phyloP scores from a whole-genome alignment of 2,888 invertebrate species.

The Scaptomyza reducta region DNA sequence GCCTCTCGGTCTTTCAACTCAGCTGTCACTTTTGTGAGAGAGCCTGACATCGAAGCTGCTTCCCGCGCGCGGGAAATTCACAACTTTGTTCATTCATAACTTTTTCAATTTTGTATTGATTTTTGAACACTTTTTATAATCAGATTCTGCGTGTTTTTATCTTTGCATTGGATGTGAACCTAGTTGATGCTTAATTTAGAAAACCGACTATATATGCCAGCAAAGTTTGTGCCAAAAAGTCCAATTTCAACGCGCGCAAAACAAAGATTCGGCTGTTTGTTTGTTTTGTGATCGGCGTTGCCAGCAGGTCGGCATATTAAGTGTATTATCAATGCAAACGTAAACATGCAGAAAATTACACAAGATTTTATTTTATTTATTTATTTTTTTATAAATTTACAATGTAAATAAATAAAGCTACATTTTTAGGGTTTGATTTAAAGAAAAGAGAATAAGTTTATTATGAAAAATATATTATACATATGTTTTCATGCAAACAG shows the following conservation, averaged over 20 bases:
- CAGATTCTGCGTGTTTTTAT: slow-evolving; percentile 67
- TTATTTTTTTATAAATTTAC: too few species aligned
- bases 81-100: slow-evolving; percentile 66
- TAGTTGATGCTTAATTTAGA: slow-evolving; percentile 65
- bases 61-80: slow-evolving; percentile 83
- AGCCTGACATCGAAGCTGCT: slow-evolving; percentile 58
- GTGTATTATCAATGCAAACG: too few species aligned
- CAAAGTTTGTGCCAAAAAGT: slow-evolving; percentile 74
- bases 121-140: slow-evolving; percentile 66
- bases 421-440: too few species aligned
- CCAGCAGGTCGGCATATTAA: slow-evolving; percentile 36
- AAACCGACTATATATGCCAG: slow-evolving; percentile 32
- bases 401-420: too few species aligned
- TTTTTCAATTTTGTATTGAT: slow-evolving; percentile 56
- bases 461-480: too few species aligned
- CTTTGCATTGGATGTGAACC: slow-evolving; percentile 47
- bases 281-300: slow-evolving; percentile 68
- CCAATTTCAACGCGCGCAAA: slow-evolving; percentile 63
- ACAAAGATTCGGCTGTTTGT: slow-evolving; percentile 70
- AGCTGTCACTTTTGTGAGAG: slow-evolving; percentile 61
- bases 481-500: slow-evolving; percentile 4
- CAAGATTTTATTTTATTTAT: too few species aligned
- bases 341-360: too few species aligned
- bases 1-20: slow-evolving; percentile 50
- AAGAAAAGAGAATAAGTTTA: too few species aligned